Percentiles rank a stretch among this genome's conserved stretches.
phyloP scores from a whole-genome alignment of 2,113 vertebrate genomes.

The Scartelaos histophorus region DNA sequence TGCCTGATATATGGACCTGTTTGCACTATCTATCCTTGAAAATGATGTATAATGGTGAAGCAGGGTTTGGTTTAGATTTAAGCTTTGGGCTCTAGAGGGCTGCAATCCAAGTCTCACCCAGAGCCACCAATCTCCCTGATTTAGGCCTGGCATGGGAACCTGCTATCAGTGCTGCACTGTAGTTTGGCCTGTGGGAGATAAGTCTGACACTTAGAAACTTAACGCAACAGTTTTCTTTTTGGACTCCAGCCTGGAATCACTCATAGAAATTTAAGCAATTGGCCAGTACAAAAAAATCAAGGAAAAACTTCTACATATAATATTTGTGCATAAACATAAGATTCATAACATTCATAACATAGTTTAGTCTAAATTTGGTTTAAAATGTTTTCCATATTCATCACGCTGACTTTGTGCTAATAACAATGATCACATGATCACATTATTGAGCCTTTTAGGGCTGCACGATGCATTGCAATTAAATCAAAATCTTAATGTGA shows the following conservation, averaged over 20 bases:
- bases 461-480: no score
- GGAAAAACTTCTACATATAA: background rate
- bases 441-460: no score
- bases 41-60: conserved; percentile 52
- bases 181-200: conserved; percentile 16
- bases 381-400: no score
- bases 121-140: conserved; percentile 53
- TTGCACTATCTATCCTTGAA: conserved; percentile 40
- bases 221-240: conserved; percentile 1
- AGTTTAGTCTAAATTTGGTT: no score
- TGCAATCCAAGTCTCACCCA: conserved; percentile 42
- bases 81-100: conserved; percentile 39
- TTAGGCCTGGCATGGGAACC: conserved; percentile 40
- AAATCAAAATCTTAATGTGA: no score
- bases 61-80: conserved; percentile 51
- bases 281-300: background rate
- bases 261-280: background rate
- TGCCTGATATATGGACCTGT: conserved; percentile 41
- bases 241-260: background rate
- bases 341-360: no score
- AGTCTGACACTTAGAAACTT: conserved; percentile 18
- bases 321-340: no score
- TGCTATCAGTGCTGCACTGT: conserved; percentile 20
- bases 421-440: no score
- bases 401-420: no score